Conservation (phyloP, 2,797 vertebrate genomes). For the Mormyrus proboscirostris region DNA sequence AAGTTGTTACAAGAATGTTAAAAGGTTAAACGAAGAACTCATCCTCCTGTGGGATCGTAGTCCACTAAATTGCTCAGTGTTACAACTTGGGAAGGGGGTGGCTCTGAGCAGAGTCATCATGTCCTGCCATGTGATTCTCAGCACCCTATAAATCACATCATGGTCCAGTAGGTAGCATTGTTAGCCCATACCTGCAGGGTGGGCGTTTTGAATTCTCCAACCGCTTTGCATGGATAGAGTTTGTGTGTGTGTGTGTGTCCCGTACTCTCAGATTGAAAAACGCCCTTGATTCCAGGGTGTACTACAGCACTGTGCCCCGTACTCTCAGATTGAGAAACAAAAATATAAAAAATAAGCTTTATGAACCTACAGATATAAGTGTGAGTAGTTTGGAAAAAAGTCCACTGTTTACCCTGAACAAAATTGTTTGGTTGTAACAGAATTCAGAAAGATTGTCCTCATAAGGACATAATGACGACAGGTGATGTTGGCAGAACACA, state of each 20-base stretch:
- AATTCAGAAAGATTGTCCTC: background rate
- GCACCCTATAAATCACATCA: background rate
- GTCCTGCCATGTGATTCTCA: background rate
- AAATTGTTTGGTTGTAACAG: background rate
- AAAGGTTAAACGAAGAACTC: background rate
- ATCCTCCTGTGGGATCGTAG: background rate
- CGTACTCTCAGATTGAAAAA: background rate
- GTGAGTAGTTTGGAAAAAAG: background rate
- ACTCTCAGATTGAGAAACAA: background rate
- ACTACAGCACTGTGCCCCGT: background rate
- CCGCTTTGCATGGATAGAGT: background rate
- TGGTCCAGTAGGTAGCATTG: background rate
- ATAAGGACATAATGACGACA: background rate
- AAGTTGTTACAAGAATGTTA: background rate
- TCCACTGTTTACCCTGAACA: background rate
- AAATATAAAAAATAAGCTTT: background rate
- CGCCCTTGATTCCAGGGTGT: background rate
- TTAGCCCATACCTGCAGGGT: background rate
- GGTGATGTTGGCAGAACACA: background rate
- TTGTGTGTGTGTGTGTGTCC: background rate
- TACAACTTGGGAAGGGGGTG: background rate
- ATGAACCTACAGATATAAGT: background rate
- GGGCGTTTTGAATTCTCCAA: background rate
- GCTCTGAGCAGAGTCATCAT: background rate
- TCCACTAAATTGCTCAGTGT: background rate